phyloP scores from a whole-genome alignment of 2,797 vertebrate species.

The Acrossocheilus wenchowensis region DNA sequence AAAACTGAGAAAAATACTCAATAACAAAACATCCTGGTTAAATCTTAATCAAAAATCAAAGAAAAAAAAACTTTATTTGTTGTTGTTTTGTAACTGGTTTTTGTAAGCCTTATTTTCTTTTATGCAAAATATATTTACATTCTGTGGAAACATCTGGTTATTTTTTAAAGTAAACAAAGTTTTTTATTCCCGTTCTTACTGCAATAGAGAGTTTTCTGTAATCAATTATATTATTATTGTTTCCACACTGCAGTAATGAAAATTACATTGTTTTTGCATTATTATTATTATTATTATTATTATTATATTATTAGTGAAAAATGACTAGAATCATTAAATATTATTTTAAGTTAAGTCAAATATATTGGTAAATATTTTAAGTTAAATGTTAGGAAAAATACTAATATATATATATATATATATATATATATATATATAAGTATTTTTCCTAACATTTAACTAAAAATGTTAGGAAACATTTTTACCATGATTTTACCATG shows the following conservation, averaged over 20 bases:
- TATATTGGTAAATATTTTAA: no score
- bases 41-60: neutral
- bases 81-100: neutral
- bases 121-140: neutral
- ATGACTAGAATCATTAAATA: no score
- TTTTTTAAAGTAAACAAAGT: no score
- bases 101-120: neutral
- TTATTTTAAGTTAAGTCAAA: no score
- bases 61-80: neutral
- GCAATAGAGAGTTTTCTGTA: no score
- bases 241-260: neutral
- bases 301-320: neutral
- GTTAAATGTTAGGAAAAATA: neutral
- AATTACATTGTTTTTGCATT: no score
- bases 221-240: neutral
- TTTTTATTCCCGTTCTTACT: no score
- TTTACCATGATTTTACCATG: no score
- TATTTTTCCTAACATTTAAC: no score
- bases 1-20: neutral
- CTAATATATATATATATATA: neutral
- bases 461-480: no score
- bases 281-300: neutral
- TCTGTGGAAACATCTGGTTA: no score
- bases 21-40: neutral
- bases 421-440: no score